Percentiles rank a stretch among this genome's conserved stretches.
Evolutionary conservation across 2,113 vertebrate genomes (phyloP).

Genomic region (Xiphorhynchus elegans): DNA sequence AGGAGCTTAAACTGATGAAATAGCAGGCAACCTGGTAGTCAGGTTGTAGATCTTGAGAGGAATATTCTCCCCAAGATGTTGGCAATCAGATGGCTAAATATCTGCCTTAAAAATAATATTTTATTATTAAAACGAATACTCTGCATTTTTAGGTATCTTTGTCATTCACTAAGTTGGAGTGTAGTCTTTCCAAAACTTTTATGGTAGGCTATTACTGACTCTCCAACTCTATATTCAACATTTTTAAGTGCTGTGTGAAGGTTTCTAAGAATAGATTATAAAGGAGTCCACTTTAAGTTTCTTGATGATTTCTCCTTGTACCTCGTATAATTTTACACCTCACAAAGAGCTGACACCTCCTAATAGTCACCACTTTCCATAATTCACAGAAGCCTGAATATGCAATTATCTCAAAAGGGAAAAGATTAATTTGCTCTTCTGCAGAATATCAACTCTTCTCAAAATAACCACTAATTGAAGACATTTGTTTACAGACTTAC

Average conservation of each 20-base stretch:
- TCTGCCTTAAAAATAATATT: background rate
- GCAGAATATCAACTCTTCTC: background rate
- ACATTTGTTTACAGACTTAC: background rate
- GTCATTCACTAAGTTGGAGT: background rate
- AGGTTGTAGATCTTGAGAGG: background rate
- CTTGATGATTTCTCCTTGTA: background rate
- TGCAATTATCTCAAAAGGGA: background rate
- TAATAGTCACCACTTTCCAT: background rate
- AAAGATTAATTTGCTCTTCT: background rate
- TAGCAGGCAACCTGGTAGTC: conserved; percentile 63
- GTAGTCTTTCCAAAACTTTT: background rate
- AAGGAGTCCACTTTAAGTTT: background rate
- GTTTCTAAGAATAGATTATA: background rate
- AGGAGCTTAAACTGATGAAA: conserved; percentile 75
- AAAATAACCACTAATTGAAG: background rate
- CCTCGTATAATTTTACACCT: background rate
- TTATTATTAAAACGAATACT: background rate
- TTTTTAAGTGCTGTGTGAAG: background rate
- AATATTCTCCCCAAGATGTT: conserved; percentile 81
- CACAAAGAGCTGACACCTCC: background rate
- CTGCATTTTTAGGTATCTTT: background rate
- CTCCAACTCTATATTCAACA: background rate
- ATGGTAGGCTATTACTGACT: background rate
- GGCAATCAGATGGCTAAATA: conserved; percentile 79
- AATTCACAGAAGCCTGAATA: background rate